Base-by-base conservation (phyloP, 2,113 vertebrate species). In the Alexandromys fortis region DNA sequence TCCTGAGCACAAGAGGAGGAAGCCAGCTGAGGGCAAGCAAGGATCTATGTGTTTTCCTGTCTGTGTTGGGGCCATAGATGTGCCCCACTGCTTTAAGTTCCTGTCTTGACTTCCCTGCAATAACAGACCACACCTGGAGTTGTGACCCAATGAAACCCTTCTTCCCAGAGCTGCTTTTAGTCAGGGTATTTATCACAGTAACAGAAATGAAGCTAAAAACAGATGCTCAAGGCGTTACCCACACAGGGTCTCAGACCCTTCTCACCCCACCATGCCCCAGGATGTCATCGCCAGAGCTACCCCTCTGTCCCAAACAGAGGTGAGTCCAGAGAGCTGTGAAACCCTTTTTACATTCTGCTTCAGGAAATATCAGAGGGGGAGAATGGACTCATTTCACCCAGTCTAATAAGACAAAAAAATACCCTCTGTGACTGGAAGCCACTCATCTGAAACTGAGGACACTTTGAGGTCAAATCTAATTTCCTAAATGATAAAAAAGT, bases 401-500 rank as follows among this genome's bases (percentile, higher is more conserved):
- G 13, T 24, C 55, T 55, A 17, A 78, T 42, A 68, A 30, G 22
- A 91, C 4, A 47, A 30, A 58, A 58, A 75, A 47, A 52, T 35
- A 61, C 33, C n/a, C 45, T 42, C 35, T 1, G 13, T 42, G 70
- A 75, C 67, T 68, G 30, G 73, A 86, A 65, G 73, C 12, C 12
- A 49, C 21, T 65, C 10, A 47, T 47, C 28, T 49, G 14, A 19
- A 42, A 6, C 6, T 0, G 1, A 65, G n/a, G 55, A 55, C 14
- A 55, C 16, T 55, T 55, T 55, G 52, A 4, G 52, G 65, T 72
- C 38, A 85, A 68, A 90, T 61, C 30, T 67, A n/a, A 49, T 58
- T 58, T 58, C 55, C 55, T 58, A 58, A 58, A 58, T 6, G 55
- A 58, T 21, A 58, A 21, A 21, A 58, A 58, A 7, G 19, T 99